Conservation (phyloP, 2,797 vertebrate genomes). For the Hafferia zeledoni region DNA sequence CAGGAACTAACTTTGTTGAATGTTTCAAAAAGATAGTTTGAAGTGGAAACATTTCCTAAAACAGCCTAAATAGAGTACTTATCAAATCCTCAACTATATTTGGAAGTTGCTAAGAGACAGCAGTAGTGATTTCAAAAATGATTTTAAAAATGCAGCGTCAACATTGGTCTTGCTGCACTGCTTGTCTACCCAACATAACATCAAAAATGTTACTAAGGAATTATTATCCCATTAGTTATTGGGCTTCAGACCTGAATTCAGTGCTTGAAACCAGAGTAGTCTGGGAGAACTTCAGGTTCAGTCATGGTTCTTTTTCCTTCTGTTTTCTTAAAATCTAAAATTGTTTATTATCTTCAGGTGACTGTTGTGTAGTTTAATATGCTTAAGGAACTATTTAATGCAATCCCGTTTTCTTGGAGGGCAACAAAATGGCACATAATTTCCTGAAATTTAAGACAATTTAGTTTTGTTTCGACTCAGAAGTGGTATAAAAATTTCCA, state of each 20-base stretch:
- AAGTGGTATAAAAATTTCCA: not conserved
- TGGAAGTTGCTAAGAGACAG: slow-evolving; percentile 53
- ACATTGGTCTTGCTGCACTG: not conserved
- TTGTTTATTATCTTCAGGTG: not conserved
- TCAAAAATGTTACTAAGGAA: not conserved
- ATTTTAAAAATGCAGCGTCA: not conserved
- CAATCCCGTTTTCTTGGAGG: not conserved
- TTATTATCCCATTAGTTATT: not conserved
- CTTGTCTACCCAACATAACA: not conserved
- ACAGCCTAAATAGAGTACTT: slow-evolving; percentile 1
- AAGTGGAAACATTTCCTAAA: slow-evolving; percentile 36
- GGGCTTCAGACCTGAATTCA: not conserved
- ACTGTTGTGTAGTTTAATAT: not conserved
- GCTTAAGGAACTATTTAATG: not conserved
- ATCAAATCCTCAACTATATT: slow-evolving; percentile 17
- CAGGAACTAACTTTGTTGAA: not conserved
- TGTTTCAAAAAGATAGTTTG: slow-evolving; percentile 33
- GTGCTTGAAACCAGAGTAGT: not conserved
- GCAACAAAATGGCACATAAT: not conserved
- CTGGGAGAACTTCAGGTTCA: not conserved
- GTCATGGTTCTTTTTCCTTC: not conserved
- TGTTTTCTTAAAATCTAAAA: not conserved
- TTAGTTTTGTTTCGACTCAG: not conserved
- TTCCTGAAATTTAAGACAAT: not conserved
- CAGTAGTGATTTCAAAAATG: slow-evolving; percentile 27